Evolutionary conservation across 2,888 invertebrate species (phyloP), one percentile per base, ranked within the genome.

Genomic region (Thera obeliscata): DNA sequence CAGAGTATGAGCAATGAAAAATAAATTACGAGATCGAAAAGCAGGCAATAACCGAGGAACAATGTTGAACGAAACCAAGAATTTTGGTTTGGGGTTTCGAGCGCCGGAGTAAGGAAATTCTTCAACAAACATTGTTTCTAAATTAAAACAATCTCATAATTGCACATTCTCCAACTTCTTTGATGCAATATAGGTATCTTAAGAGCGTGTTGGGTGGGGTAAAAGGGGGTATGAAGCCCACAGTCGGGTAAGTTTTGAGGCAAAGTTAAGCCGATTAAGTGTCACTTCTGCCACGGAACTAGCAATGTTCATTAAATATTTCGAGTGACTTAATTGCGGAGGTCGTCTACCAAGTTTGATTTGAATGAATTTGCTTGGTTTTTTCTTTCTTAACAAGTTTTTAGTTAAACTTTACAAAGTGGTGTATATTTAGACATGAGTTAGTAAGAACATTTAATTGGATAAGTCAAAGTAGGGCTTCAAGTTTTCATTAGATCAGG

Each of bases 71-170:
- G 81, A 87, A 88, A 91, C 90, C 89, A 91, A 91, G 91, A 91
- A 92, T 91, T 89, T 86, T 86, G 90, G 89, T 88, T 91, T 88
- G 86, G 87, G 90, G 87, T 89, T 88, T 81, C 80, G 81, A 82
- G 81, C 75, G 88, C 87, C 83, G 80, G 83, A 90, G 89, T 86
- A 87, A 86, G 89, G 84, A 87, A 89, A 91, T 92, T 92, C 91
- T 91, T 91, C 83, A 84, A 81, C 87, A 91, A 52, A 91, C 92
- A 91, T 91, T 93, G 93, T 93, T 93, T 89, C 90, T 87, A 92
- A 93, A 93, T 93, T 93, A 92, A 93, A 93, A 93, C 93, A 92
- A 93, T 91, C 92, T 93, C 90, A 91, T 93, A 92, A 93, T 93
- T 92, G 92, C 92, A 91, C 90, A 93, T 93, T 93, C 93, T 87